These are phyloP conservation scores for Tokudaia tokunoshimensis DNA, from an alignment of 2,797 vertebrate species.

Conservation along the genomic window DNA sequence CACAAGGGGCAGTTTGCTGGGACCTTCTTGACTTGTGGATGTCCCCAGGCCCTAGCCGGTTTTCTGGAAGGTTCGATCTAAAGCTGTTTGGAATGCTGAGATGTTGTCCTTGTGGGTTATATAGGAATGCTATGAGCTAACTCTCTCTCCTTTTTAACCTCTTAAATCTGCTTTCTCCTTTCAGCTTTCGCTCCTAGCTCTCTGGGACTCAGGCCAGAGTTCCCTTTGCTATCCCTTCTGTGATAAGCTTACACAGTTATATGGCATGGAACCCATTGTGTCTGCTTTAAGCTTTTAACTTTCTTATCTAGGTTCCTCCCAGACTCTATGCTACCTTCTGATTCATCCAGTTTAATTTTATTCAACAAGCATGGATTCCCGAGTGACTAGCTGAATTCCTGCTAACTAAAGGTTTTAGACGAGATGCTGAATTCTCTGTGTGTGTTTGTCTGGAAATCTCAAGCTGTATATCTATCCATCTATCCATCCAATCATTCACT, in stretches of 20 bases:
- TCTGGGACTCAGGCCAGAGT: background rate
- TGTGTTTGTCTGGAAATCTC: background rate
- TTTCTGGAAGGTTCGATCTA: background rate
- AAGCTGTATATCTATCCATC: background rate
- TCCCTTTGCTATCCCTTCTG: background rate
- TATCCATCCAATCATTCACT: background rate
- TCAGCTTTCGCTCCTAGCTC: slow-evolving; percentile 2
- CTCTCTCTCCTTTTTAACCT: background rate
- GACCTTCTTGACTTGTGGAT: background rate
- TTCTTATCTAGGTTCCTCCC: background rate
- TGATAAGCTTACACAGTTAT: background rate
- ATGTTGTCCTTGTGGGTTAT: background rate
- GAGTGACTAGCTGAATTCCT: background rate
- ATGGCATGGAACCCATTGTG: background rate
- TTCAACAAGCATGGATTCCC: background rate
- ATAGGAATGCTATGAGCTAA: too few relatives aligned
- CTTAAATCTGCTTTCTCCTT: slow-evolving; percentile 26
- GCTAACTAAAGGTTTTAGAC: background rate
- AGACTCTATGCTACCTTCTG: background rate
- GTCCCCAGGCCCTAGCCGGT: background rate
- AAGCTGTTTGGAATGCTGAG: background rate
- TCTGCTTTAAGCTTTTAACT: slow-evolving; percentile 3
- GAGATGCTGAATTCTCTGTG: background rate
- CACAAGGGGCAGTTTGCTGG: background rate
- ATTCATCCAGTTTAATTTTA: background rate